Conservation (phyloP, 2,113 vertebrate genomes). For the Megaptera novaeangliae region DNA sequence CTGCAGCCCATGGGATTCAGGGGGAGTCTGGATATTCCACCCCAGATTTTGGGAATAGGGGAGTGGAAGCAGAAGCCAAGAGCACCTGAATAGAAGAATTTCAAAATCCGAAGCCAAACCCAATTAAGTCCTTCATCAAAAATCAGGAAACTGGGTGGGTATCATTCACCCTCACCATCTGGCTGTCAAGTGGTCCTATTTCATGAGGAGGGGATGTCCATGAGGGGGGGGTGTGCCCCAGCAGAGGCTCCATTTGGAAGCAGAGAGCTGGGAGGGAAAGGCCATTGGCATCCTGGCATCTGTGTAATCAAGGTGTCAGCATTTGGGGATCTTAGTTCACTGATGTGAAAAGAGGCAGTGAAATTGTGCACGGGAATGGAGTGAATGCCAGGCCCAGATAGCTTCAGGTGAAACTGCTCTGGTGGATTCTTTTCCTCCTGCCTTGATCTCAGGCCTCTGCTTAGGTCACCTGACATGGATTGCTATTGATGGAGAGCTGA, state of each 20-base stretch:
- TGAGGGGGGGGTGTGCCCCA: neutral
- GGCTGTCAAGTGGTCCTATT: neutral
- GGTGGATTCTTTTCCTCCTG: conserved; percentile 12
- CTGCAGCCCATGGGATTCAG: neutral
- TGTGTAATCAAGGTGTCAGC: neutral
- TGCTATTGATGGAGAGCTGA: conserved; percentile 41
- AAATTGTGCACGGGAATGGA: neutral
- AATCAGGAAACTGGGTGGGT: neutral
- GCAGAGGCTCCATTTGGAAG: neutral
- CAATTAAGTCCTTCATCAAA: neutral
- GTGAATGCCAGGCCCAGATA: neutral
- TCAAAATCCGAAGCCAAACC: neutral
- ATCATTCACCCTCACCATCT: neutral
- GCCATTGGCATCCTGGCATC: neutral
- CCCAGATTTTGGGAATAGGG: neutral
- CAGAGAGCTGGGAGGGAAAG: neutral
- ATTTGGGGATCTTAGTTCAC: neutral
- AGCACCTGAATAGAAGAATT: neutral
- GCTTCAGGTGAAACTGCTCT: neutral
- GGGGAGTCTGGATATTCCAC: neutral
- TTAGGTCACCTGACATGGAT: conserved; percentile 40
- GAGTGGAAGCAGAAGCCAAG: neutral
- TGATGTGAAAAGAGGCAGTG: neutral
- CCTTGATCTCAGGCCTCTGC: conserved; percentile 26
- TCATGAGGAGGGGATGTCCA: neutral